Evolutionary conservation across 2,797 vertebrate species (phyloP).

Genomic region (Melanotaenia trifasciata): DNA sequence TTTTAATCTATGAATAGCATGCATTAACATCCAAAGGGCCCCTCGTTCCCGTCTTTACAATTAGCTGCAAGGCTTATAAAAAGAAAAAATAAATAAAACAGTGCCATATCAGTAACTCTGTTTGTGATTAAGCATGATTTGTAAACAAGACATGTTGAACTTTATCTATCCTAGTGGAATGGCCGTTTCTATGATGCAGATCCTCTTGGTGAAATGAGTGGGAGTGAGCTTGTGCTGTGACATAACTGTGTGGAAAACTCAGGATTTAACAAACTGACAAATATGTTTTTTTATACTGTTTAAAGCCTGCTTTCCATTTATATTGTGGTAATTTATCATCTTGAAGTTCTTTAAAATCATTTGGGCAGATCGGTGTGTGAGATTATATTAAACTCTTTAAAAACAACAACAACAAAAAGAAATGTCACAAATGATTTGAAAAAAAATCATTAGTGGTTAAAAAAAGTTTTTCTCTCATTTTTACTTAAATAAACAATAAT

Average conservation of each 20-base stretch:
- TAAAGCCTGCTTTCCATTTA: not conserved
- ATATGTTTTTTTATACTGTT: no score
- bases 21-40: not conserved
- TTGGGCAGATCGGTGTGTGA: not conserved
- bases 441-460: no score
- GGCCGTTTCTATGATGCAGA: no score
- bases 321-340: not conserved
- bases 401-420: not conserved
- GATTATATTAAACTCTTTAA: not conserved
- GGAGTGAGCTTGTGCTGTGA: no score
- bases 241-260: no score
- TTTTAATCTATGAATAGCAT: not conserved
- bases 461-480: not conserved
- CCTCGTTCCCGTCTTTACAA: not conserved
- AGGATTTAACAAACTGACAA: no score
- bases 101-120: not conserved
- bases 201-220: no score
- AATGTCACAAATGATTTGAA: not conserved
- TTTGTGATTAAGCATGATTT: not conserved
- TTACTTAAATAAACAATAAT: not conserved
- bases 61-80: not conserved
- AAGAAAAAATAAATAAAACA: not conserved
- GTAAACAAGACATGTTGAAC: no score
- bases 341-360: not conserved
- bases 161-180: no score